Evolutionary conservation across 1,140 invertebrate genomes (phyloP).

Genomic region (Homarus americanus): DNA sequence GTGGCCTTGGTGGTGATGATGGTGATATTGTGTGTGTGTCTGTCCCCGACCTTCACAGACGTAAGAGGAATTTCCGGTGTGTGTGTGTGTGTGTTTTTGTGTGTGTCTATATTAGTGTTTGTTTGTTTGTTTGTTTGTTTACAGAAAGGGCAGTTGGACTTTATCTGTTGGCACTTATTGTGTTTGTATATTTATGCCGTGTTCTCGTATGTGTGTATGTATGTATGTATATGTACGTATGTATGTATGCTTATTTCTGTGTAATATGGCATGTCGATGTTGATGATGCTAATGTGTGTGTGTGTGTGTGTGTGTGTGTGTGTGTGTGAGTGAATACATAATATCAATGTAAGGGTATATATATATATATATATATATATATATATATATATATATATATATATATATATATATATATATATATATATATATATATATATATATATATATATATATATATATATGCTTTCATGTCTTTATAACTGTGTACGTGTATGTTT

Average conservation of each 20-base stretch:
- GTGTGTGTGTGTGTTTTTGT: not conserved
- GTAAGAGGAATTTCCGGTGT: not conserved
- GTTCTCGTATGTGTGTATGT: slow-evolving; percentile 4
- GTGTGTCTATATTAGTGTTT: not conserved
- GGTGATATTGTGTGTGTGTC: not conserved
- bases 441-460: slow-evolving; percentile 33
- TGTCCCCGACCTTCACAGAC: not conserved
- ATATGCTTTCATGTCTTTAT: no score
- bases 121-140: no score
- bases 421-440: slow-evolving; percentile 42
- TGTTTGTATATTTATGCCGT: no score
- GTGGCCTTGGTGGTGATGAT: not conserved
- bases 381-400: slow-evolving; percentile 33
- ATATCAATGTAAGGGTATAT: not conserved
- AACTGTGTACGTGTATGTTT: no score
- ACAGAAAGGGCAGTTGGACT: no score
- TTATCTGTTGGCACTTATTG: no score
- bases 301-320: slow-evolving; percentile 4
- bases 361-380: slow-evolving; percentile 3
- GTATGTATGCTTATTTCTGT: not conserved
- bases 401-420: slow-evolving; percentile 45
- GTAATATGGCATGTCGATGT: no score
- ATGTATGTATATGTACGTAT: not conserved
- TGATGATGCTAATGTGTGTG: not conserved
- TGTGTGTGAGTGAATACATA: not conserved